Base-by-base conservation (phyloP, 53 echinoderm and acorn worm genomes). In the Henricia sp. region DNA sequence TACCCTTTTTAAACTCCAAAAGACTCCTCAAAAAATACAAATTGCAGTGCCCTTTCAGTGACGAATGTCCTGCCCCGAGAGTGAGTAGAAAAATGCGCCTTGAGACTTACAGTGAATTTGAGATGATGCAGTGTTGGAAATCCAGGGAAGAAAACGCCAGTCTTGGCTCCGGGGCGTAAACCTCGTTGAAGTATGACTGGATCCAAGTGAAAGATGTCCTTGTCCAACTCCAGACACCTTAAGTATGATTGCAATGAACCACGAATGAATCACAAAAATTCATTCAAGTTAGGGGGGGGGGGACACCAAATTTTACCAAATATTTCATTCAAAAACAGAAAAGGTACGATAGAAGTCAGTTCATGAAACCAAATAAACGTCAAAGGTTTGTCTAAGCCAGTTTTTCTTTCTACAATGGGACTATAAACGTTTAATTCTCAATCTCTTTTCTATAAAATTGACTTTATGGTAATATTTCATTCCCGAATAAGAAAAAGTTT, bases 121-220 rank as follows among this genome's bases (percentile, higher is more conserved):
- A 99, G 88, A 72, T 99, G 99, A 66, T 99, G 76, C 8, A 99
- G 90, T 13, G 99, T 99, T 2, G 99, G 95, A 71, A 95, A 95
- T 8, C 99, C 99, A 6, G 99, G 99, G 63, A 90, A 99, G 82
- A 92, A 99, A 6, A 99, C 95, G 13, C 99, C 99, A 5, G 88
- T 67, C 44, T 89, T 88, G 1, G 90, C 91, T 0, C 89, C 99
- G 20, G 69, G 30, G 51, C 90, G 74, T 10, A 99, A 84, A 14
- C 99, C 99, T 41, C 63, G 72, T 8, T 42, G 36, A 25, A 90
- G 35, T 37, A 35, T 71, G 38, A 56, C 59, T 32, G 82, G 86
- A 19, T 90, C 86, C 19, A 90, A 59, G 46, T 71, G 83, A 37
- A 88, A 93, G 3, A 60, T 71, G 52, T 83, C 87, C 63, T 89